These are phyloP conservation scores for Phasia obesa DNA, from an alignment of 2,888 invertebrate species.

Conservation along the genomic window DNA sequence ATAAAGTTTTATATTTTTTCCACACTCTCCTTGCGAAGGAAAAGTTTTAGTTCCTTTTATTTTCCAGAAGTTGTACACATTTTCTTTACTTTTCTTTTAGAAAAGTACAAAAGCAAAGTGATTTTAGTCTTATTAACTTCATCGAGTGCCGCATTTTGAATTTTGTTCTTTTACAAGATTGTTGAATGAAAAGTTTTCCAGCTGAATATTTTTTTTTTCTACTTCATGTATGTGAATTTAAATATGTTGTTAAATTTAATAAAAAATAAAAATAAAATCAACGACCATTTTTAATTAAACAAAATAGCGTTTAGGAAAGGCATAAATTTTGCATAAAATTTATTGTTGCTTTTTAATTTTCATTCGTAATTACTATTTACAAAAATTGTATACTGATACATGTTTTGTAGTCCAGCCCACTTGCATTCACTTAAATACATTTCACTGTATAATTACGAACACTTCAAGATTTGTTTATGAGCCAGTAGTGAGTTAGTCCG, in stretches of 20 bases:
- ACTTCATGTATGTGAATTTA: constrained; percentile 14
- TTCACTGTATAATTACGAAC: constrained; percentile 46
- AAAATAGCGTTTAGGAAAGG: constrained; percentile 35
- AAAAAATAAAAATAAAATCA: constrained; percentile 3
- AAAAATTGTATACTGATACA: constrained; percentile 27
- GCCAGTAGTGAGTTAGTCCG: constrained; percentile 32
- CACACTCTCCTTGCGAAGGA: constrained; percentile 2
- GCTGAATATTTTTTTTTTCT: neutral
- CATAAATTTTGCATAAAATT: constrained; percentile 41
- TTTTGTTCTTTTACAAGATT: constrained; percentile 51
- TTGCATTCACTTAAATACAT: constrained; percentile 37
- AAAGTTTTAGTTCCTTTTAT: constrained; percentile 47
- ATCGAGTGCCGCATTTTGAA: constrained; percentile 73
- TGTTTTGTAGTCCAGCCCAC: constrained; percentile 38
- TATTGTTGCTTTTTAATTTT: constrained; percentile 7
- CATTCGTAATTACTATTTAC: constrained; percentile 47
- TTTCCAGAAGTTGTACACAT: neutral
- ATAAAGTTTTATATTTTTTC: constrained; percentile 40
- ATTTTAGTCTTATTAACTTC: constrained; percentile 79
- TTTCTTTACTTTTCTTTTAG: constrained; percentile 15
- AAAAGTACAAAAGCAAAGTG: constrained; percentile 66
- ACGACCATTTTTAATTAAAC: constrained; percentile 16
- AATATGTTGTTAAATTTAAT: constrained; percentile 19
- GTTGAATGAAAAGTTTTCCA: constrained; percentile 27
- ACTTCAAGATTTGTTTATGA: constrained; percentile 40